These are phyloP conservation scores for Arenaria interpres DNA, from an alignment of 2,113 vertebrate species.

Conservation along the genomic window DNA sequence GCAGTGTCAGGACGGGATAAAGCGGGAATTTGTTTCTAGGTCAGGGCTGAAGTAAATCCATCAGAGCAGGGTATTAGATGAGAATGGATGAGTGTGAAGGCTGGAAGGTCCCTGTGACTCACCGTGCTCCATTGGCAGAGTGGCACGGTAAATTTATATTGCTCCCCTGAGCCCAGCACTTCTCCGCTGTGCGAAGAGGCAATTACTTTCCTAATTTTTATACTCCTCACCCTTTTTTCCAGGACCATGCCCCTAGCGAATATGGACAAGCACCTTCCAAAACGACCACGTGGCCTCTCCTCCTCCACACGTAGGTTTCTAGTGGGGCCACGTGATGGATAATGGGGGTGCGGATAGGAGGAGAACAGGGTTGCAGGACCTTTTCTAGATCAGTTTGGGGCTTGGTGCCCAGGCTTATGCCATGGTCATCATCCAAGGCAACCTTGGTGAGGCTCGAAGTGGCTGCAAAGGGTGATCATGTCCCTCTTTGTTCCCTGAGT, in stretches of 20 bases:
- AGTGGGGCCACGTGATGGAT: accelerated
- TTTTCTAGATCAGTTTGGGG: background rate
- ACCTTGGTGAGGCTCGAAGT: background rate
- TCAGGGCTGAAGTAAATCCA: background rate
- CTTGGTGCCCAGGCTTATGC: background rate
- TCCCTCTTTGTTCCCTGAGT: background rate
- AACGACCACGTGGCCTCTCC: accelerated
- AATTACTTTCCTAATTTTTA: background rate
- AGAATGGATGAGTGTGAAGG: background rate
- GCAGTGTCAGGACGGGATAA: background rate
- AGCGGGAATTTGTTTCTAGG: background rate
- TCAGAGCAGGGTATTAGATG: background rate
- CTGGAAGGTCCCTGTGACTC: background rate
- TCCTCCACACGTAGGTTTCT: background rate
- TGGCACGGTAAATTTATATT: background rate
- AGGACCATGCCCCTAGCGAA: background rate
- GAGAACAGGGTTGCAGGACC: background rate
- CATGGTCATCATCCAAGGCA: background rate
- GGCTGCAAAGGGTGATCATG: accelerated
- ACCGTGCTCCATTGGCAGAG: accelerated
- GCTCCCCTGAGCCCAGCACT: background rate
- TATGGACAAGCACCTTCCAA: background rate
- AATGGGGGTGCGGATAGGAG: accelerated
- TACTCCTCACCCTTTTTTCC: background rate
- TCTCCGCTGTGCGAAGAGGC: background rate